phyloP scores from a whole-genome alignment of 2,888 invertebrate genomes.

The Eudemis profundana region DNA sequence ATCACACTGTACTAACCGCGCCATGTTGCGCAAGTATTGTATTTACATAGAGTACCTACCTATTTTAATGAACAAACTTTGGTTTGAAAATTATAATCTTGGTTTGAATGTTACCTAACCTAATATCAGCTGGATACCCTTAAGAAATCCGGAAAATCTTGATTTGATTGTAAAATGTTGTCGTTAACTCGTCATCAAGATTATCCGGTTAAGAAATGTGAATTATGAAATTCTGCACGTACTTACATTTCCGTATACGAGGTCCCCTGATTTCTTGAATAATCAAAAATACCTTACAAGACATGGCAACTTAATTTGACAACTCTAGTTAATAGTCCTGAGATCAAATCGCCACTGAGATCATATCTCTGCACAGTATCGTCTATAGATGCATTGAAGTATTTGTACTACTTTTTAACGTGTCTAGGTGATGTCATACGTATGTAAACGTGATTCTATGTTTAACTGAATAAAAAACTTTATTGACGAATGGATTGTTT shows the following conservation, averaged over 20 bases:
- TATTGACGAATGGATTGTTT: conserved; percentile 47
- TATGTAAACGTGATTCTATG: conserved; percentile 51
- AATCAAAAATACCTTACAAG: conserved; percentile 57
- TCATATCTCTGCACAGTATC: conserved; percentile 43
- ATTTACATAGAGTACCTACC: conserved; percentile 20
- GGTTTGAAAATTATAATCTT: conserved; percentile 5
- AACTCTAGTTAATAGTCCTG: conserved; percentile 49
- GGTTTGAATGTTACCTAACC: conserved; percentile 25
- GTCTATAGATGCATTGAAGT: conserved; percentile 46
- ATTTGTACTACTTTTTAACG: conserved; percentile 58
- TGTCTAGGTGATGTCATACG: conserved; percentile 63
- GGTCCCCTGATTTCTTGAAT: conserved; percentile 55
- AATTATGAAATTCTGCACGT: conserved; percentile 23
- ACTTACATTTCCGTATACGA: conserved; percentile 60
- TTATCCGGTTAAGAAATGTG: conserved; percentile 7
- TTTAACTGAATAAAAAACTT: conserved; percentile 54
- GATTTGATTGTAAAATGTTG: conserved; percentile 27
- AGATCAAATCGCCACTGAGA: conserved; percentile 53
- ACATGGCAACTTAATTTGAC: conserved; percentile 55
- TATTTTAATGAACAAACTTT: conserved; percentile 40
- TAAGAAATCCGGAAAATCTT: conserved; percentile 40
- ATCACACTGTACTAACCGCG: conserved; percentile 44
- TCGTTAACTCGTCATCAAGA: conserved; percentile 10
- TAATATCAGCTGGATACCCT: too few species aligned
- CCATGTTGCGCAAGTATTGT: conserved; percentile 50